A percentile compares a stretch with the other conserved stretches of the same genome.
These are phyloP conservation scores for Sinodicranocentrus sp. DNA, from an alignment of 2,888 invertebrate species.

Conservation along the genomic window DNA sequence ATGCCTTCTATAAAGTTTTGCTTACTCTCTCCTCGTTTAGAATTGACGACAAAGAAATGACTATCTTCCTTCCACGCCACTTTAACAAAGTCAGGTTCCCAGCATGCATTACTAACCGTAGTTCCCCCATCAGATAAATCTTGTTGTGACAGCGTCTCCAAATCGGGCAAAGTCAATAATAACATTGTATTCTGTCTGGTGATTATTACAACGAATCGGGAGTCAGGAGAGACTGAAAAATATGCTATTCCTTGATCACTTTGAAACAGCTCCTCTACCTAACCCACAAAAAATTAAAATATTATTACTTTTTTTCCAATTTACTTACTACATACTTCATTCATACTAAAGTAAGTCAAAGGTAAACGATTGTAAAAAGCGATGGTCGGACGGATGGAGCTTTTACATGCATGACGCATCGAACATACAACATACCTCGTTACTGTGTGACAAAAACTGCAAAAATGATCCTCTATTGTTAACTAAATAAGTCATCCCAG, in stretches of 20 bases:
- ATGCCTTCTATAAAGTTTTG: not conserved
- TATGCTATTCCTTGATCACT: constrained; percentile 72
- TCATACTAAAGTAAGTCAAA: too few species aligned
- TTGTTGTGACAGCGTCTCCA: constrained; percentile 69
- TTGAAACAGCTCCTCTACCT: constrained; percentile 73
- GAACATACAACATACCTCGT: constrained; percentile 30
- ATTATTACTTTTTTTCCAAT: not conserved
- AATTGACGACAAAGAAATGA: constrained; percentile 73
- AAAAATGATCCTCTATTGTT: constrained; percentile 63
- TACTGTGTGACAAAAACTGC: constrained; percentile 49
- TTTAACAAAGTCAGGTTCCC: constrained; percentile 25
- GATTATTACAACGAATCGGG: constrained; percentile 69
- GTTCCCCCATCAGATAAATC: constrained; percentile 31
- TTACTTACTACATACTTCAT: not conserved
- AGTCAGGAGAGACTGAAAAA: constrained; percentile 74
- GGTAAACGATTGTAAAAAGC: too few species aligned
- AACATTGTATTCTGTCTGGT: constrained; percentile 69
- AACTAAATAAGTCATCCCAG: constrained; percentile 60
- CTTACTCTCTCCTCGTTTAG: constrained; percentile 5
- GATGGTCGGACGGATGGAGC: too few species aligned
- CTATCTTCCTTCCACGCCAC: constrained; percentile 72
- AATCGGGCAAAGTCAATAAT: constrained; percentile 70
- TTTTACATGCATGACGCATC: too few species aligned
- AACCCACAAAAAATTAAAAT: not conserved
- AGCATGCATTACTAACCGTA: not conserved